Percentiles rank a stretch among this genome's conserved stretches.
Conservation (phyloP, 2,797 vertebrate genomes). For the Arremon aurantiirostris region DNA sequence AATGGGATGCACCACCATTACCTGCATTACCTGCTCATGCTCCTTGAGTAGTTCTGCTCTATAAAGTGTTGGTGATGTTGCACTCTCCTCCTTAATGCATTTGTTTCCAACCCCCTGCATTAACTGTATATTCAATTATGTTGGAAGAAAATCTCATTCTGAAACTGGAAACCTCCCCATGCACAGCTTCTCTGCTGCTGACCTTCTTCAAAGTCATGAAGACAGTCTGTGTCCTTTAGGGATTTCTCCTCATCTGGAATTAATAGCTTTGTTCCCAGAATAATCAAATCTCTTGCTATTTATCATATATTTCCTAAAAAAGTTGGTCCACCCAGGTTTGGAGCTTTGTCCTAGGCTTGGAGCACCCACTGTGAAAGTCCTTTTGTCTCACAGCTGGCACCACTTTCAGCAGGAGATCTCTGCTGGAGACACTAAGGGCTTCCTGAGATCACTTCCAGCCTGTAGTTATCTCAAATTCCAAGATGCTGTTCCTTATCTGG, state of each 20-base stretch:
- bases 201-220: constrained; percentile 36
- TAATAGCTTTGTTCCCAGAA: neutral
- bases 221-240: neutral
- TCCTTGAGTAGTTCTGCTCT: neutral
- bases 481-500: neutral
- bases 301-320: neutral
- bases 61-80: neutral
- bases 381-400: neutral
- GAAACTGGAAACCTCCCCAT: neutral
- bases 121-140: constrained; percentile 11
- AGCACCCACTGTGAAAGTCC: neutral
- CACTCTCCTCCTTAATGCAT: neutral
- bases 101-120: neutral
- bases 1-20: constrained; percentile 1
- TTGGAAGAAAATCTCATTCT: constrained; percentile 1
- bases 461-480: neutral
- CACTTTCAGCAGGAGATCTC: neutral
- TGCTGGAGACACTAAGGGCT: neutral
- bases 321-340: neutral
- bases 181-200: neutral
- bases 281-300: neutral
- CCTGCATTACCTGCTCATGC: neutral
- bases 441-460: neutral
- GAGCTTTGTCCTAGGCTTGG: neutral
- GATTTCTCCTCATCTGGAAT: constrained; percentile 7